phyloP scores from a whole-genome alignment of 1,140 invertebrate genomes.

The Cyphomyrmex costatus region DNA sequence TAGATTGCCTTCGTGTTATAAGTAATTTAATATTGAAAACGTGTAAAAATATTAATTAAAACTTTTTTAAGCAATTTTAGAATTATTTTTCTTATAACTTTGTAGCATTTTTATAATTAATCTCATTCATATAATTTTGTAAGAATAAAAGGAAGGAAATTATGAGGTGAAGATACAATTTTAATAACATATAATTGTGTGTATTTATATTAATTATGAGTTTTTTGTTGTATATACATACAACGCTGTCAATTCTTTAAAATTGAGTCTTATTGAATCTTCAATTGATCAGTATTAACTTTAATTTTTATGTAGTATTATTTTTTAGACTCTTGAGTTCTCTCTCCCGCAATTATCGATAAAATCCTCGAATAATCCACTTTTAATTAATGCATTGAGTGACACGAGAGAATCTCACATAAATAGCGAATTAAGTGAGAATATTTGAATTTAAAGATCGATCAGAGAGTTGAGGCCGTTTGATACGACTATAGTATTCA shows the following conservation, averaged over 20 bases:
- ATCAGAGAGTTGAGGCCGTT: background rate
- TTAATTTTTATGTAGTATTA: background rate
- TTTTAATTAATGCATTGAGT: conserved; percentile 14
- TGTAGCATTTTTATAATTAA: background rate
- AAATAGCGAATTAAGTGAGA: conserved; percentile 26
- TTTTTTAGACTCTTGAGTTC: background rate
- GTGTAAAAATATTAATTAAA: conserved; percentile 6
- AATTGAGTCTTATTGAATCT: background rate
- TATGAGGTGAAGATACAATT: background rate
- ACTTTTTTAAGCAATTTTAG: background rate
- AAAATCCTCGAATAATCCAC: background rate
- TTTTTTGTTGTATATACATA: background rate
- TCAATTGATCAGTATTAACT: background rate
- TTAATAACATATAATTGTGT: background rate
- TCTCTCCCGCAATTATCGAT: background rate
- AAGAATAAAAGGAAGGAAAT: background rate
- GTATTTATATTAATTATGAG: background rate
- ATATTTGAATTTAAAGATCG: conserved; percentile 41
- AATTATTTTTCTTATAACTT: background rate
- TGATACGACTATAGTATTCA: conserved; percentile 2
- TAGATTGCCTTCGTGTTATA: background rate
- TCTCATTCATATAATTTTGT: background rate
- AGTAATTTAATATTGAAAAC: background rate
- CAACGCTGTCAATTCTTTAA: background rate
- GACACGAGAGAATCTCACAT: background rate